Percentiles rank a stretch among this genome's conserved stretches.
These are phyloP conservation scores for Cryptocheilus praepositus DNA, from an alignment of 2,888 invertebrate genomes.

Conservation along the genomic window DNA sequence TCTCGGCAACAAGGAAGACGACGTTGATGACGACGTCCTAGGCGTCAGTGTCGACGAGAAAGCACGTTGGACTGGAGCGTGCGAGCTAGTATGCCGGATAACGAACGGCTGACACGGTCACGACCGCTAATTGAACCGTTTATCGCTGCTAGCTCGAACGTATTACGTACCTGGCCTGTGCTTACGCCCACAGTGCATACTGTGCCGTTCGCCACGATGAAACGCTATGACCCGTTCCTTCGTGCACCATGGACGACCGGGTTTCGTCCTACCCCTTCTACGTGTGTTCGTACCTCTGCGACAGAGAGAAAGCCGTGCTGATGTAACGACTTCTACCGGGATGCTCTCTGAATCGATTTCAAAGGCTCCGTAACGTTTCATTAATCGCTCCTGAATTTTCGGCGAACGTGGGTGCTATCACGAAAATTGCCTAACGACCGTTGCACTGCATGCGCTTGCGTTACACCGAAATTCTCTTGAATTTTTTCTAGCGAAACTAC, in stretches of 20 bases:
- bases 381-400: too few relatives aligned
- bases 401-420: too few relatives aligned
- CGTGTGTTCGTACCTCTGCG: too few relatives aligned
- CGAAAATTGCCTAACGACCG: too few relatives aligned
- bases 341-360: too few relatives aligned
- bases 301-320: too few relatives aligned
- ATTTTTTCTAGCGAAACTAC: too few relatives aligned
- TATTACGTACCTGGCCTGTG: constrained; percentile 41
- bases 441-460: too few relatives aligned
- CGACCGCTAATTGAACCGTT: constrained; percentile 58
- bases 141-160: constrained; percentile 48
- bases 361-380: too few relatives aligned
- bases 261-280: too few relatives aligned
- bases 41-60: neutral
- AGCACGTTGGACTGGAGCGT: neutral
- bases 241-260: neutral
- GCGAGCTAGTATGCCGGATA: constrained; percentile 19
- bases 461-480: too few relatives aligned
- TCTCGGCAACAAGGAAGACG: constrained; percentile 3
- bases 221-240: neutral
- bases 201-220: neutral
- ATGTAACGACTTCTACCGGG: too few relatives aligned
- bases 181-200: constrained; percentile 32
- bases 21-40: neutral
- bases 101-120: constrained; percentile 57